Conservation (phyloP, 2,113 vertebrate species). For the Narcine bancroftii region DNA sequence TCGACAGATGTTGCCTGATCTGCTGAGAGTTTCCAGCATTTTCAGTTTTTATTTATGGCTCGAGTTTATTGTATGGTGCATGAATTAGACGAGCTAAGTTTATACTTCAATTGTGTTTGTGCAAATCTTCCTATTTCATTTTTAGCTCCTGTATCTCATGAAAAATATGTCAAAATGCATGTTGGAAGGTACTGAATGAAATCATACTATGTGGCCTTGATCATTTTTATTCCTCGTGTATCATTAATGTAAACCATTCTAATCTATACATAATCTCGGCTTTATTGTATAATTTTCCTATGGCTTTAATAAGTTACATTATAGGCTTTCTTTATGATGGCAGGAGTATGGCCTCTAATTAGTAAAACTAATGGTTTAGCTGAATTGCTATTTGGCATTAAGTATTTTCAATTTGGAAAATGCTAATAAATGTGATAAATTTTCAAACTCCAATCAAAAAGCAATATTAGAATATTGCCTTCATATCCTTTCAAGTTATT, state of each 20-base stretch:
- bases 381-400: background rate
- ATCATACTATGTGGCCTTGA: background rate
- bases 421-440: background rate
- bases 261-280: background rate
- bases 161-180: background rate
- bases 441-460: background rate
- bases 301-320: background rate
- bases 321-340: background rate
- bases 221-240: background rate
- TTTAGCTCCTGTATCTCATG: background rate
- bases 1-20: too few species aligned
- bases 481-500: background rate
- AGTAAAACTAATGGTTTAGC: background rate
- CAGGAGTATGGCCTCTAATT: too few species aligned
- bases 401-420: background rate
- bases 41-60: too few species aligned
- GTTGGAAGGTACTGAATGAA: background rate
- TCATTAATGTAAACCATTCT: background rate
- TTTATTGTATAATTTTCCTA: background rate
- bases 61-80: background rate
- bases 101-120: background rate
- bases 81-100: background rate
- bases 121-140: background rate
- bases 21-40: too few species aligned
- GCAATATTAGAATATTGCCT: background rate